Base-by-base conservation (phyloP, 2,888 invertebrate species). In the Nipponacmea schrenckii region DNA sequence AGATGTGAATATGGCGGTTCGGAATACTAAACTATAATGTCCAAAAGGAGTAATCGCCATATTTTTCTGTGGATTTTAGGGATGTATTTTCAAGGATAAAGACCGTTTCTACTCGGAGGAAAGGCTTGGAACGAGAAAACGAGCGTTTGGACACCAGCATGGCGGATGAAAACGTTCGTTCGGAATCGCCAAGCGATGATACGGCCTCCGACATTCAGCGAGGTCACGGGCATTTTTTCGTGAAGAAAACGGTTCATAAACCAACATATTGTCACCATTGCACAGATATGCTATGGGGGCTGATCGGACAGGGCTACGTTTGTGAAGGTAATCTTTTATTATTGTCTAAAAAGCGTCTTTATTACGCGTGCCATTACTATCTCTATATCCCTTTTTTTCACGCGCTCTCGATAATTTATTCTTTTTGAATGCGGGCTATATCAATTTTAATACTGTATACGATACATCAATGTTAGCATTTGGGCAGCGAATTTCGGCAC, bases 181-280 rank as follows among this genome's bases (percentile, higher is more conserved):
- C 79, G 48, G 80, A 80, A 70, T 81, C 80, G 70, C 81, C 82
- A 20, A 79, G 78, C 62, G 74, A 73, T 70, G 74, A 76, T 64
- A 74, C 75, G 71, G 75, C 74, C 67, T 81, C 80, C 62, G 76
- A 74, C 64, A 64, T 63, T 39, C 77, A 85, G 64, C 78, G 79
- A 39, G 86, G 86, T 31, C 86, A 87, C 92, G 96, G 96, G 90
- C 99, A 99, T 93, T 96, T 95, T 93, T 99, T 99, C 94, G 94
- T 94, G 91, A 98, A 98, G 94, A 98, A 98, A 93, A 98, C 97
- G 91, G 99, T 98, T 93, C 98, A 98, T 93, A 98, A 98, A 93
- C 98, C 98, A 90, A 97, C 97, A 89, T 98, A 98, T 92, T 99
- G 99, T 92, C 98, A 99, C 92, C 97, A 98, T 92, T 99, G 99